Base-by-base conservation (phyloP, 1,140 invertebrate species). In the Ladona fulva region DNA sequence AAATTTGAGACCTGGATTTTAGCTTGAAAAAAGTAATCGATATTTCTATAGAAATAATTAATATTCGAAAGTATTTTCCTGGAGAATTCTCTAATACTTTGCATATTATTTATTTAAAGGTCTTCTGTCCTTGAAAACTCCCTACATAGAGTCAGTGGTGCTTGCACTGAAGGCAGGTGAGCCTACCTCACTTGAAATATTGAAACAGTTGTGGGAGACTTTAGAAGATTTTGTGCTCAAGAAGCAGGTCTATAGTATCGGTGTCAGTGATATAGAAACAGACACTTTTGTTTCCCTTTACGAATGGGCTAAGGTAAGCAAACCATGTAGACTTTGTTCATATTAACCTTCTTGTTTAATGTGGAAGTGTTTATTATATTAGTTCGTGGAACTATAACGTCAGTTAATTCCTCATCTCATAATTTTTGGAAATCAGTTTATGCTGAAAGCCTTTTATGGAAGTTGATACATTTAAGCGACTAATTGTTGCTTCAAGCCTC, bases 221-320 rank as follows among this genome's bases (percentile, higher is more conserved):
- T 81, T 95, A 24, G 93, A 96, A 84, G 86, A 89, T 25, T 90
- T 92, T 80, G 89, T 92, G 0, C 85, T 89, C 78, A 82, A 87
- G 78, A 89, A 89, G 81, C 89, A 89, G 82, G 88, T 95, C 25
- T 87, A 87, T 7, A 92, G 92, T 81, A 86, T 97, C 79, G 97
- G 97, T 22, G 89, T 98, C 14, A 92, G 94, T 74, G 96, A 98
- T 86, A 87, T 98, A n/a, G 93, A 95, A 81, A 92, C 93, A 42
- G 87, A 89, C 6, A 89, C 91, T 29, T 92, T 99, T 76, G 89
- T 92, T 52, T 86, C 91, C 78, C 85, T 98, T 0, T 92, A 94
- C 85, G 87, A 92, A 19, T 91, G 90, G 87, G 91, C 94, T n/a
- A 87, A 88, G 80, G 92, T 91, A 85, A 84, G 84, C 75, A 37